Evolutionary conservation across 37 sponge, comb jelly and placozoan species (phyloP), one percentile per base, ranked within the genome.

Genomic region (Geodia barretti): DNA sequence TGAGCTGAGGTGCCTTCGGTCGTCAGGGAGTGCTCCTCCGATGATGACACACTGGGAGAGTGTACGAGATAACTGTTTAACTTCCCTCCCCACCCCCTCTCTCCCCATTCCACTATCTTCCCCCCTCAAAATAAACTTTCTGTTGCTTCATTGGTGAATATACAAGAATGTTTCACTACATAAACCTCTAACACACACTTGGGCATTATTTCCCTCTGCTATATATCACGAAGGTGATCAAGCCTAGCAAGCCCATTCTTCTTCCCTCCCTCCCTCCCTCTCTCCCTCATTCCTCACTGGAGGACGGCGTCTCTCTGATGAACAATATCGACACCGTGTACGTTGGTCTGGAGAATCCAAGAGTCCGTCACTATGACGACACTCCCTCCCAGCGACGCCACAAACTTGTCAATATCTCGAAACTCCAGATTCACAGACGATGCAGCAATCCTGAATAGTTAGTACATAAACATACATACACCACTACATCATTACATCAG

Each of bases 331-430:
- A 92, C 76, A 47, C 66, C 65, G 78, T 88, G 89, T 3, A 80
- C 72, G 36, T 84, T 77, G 39, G 79, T 70, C 33, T 81, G 69
- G 0, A 97, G 42, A 64, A 97, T 91, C 97, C 97, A 97, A 0
- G 92, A 87, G 78, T 94, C 95, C 19, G 97, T 97, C 32, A 97
- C 91, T 23, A 92, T 65, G 25, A 96, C 69, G n/a, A 60, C 81
- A n/a, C 47, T 83, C 41, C 85, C 71, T 0, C 89, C 91, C 8
- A 87, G 61, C 17, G 32, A 77, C 38, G 91, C 80, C 40, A 84
- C 68, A 77, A 97, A 97, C 73, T 97, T 97, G 67, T 97, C 90
- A 1, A 91, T 73, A 29, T 77, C 62, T 26, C 89, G 36, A 60
- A 89, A 97, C 62, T 97, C 94, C 23, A 77, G 38, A 43, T 91